Evolutionary conservation across 1,140 invertebrate species (phyloP).

Genomic region (Aphaenogaster rudis): DNA sequence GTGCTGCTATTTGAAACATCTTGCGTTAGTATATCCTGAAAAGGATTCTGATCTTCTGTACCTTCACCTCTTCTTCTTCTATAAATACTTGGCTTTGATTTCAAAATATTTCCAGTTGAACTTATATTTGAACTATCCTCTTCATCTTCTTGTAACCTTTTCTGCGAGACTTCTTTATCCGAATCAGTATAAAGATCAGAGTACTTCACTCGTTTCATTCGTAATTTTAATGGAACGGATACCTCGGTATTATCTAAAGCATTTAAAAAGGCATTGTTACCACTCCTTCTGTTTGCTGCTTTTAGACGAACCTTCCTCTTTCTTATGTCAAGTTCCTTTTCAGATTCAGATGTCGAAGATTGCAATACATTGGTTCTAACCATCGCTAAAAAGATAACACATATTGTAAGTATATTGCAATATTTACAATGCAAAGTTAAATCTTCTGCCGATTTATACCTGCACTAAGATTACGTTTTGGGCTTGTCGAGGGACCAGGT

Average conservation of each 20-base stretch:
- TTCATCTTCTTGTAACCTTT: background rate
- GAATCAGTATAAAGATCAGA: background rate
- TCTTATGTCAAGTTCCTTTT: background rate
- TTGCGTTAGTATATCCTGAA: conserved; percentile 6
- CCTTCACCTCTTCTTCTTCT: background rate
- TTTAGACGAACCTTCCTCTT: conserved; percentile 33
- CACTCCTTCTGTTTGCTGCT: background rate
- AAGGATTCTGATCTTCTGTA: background rate
- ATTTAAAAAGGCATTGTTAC: conserved; percentile 40
- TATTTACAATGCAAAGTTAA: background rate
- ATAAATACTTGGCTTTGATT: conserved; percentile 52
- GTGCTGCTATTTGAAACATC: too few species aligned
- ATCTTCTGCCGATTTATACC: background rate
- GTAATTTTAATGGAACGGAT: background rate
- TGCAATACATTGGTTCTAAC: background rate
- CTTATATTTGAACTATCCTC: background rate
- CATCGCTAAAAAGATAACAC: conserved; percentile 22
- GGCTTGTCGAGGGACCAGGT: background rate
- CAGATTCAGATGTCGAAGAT: conserved; percentile 45
- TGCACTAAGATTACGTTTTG: background rate
- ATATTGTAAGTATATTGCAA: background rate
- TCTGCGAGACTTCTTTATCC: background rate
- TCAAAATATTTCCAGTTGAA: conserved; percentile 15
- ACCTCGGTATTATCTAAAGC: background rate
- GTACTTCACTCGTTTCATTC: background rate